These are phyloP conservation scores for Platyrinchus mystaceus DNA, from an alignment of 2,797 vertebrate species.

Conservation along the genomic window DNA sequence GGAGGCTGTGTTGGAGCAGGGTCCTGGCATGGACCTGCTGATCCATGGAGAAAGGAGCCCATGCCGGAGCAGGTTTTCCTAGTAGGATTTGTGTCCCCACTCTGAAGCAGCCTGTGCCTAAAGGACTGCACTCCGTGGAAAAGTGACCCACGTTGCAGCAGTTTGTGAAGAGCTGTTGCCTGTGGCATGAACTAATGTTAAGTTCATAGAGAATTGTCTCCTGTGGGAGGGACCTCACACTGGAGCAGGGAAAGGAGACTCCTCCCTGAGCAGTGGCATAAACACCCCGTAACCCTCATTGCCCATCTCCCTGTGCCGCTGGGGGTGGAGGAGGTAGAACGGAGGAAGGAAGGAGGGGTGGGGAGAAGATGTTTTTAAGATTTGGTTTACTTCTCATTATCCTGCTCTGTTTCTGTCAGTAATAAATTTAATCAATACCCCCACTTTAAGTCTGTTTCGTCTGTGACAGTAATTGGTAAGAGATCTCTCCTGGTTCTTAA, in stretches of 20 bases:
- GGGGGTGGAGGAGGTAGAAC: neutral
- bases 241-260: neutral
- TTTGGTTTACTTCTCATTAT: neutral
- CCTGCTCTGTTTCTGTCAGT: neutral
- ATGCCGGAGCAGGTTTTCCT: neutral
- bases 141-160: neutral
- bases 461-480: neutral
- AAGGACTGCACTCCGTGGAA: neutral
- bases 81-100: neutral
- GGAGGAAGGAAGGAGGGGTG: too few species aligned
- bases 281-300: neutral
- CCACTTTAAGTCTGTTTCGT: neutral
- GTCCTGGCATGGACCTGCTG: neutral
- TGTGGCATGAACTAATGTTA: neutral
- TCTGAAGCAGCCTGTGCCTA: neutral
- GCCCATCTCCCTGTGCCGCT: neutral
- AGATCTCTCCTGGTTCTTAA: neutral
- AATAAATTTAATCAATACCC: neutral
- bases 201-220: neutral
- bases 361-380: neutral
- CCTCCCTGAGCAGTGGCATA: neutral
- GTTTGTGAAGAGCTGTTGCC: neutral
- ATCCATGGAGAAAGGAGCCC: neutral
- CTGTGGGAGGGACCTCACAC: neutral
- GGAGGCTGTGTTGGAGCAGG: neutral